These are phyloP conservation scores for Carassius auratus DNA, from an alignment of 2,113 vertebrate genomes.

Conservation along the genomic window DNA sequence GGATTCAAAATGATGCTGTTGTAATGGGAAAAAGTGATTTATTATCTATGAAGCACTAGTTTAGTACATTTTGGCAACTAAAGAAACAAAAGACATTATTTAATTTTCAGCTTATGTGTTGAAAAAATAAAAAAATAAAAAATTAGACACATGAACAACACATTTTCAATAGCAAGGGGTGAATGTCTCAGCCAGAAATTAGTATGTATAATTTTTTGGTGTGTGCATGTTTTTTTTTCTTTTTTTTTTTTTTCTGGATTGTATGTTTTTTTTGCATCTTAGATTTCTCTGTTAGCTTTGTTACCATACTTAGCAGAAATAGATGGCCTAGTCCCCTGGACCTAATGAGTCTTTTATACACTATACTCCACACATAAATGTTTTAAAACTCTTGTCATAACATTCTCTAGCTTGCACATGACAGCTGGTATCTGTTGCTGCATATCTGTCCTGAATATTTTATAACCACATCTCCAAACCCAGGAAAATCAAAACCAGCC, in stretches of 20 bases:
- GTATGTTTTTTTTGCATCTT: constrained; percentile 39
- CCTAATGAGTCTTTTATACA: constrained; percentile 96
- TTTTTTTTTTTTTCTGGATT: constrained; percentile 33
- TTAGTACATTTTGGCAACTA: neutral
- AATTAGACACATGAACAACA: neutral
- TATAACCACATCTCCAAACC: constrained; percentile 91
- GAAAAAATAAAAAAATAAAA: neutral
- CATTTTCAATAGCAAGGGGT: neutral
- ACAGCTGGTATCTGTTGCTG: constrained; percentile 95
- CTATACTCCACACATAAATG: constrained; percentile 89
- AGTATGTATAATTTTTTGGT: neutral
- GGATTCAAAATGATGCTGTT: neutral
- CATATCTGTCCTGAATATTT: constrained; percentile 96
- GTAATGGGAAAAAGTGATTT: neutral
- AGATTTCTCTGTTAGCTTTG: constrained; percentile 74
- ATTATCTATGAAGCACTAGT: neutral
- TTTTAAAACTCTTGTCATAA: constrained; percentile 96
- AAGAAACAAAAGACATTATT: neutral
- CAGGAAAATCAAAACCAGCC: constrained; percentile 85
- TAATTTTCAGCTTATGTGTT: neutral
- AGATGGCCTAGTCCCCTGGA: constrained; percentile 82
- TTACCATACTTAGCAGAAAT: constrained; percentile 79
- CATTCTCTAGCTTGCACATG: constrained; percentile 88
- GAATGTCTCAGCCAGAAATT: neutral
- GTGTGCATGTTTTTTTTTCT: neutral